Evolutionary conservation across 2,113 vertebrate genomes (phyloP).

Genomic region (Euleptes europaea): DNA sequence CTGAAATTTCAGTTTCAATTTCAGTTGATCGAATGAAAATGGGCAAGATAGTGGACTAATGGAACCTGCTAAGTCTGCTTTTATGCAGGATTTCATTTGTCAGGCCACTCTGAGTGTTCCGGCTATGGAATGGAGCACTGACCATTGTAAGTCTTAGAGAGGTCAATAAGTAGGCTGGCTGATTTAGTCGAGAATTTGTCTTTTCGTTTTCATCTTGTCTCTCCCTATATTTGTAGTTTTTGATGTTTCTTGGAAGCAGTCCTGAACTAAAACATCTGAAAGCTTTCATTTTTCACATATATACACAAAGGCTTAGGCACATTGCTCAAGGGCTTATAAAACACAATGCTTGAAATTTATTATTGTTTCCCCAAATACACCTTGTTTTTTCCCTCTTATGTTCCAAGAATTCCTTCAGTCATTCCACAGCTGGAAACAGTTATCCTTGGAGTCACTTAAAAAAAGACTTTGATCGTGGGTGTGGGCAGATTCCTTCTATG

Average conservation of each 20-base stretch:
- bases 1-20: no score
- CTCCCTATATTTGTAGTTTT: background rate
- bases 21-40: no score
- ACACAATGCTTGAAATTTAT: background rate
- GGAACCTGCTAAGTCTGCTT: background rate
- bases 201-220: background rate
- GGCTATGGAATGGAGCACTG: background rate
- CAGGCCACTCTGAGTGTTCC: background rate
- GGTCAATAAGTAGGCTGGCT: background rate
- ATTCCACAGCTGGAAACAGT: background rate
- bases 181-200: background rate
- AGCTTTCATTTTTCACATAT: background rate
- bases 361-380: background rate
- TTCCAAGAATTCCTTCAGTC: background rate
- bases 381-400: background rate
- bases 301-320: background rate
- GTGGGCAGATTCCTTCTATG: background rate
- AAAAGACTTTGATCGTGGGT: background rate
- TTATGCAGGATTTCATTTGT: background rate
- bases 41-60: background rate
- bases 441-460: background rate
- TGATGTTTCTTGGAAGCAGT: background rate
- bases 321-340: background rate
- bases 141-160: background rate
- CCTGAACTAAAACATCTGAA: background rate